A percentile compares a stretch with the other conserved stretches of the same genome.
Conservation (phyloP, 2,113 vertebrate species). For the human region GRCh38 chr12:76373001-76373500, state of each 20-base stretch:
- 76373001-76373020: background rate
- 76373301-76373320: slow-evolving; percentile 33
- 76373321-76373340: slow-evolving; percentile 79
- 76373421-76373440: slow-evolving; percentile 96
- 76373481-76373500: background rate
- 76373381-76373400: slow-evolving; percentile 97
- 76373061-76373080: slow-evolving; percentile 36
- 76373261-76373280: slow-evolving; percentile 33
- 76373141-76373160: slow-evolving; percentile 16
- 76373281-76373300: background rate
- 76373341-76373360: slow-evolving; percentile 98
- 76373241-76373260: slow-evolving; percentile 10
- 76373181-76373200: background rate
- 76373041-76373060: background rate
- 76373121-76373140: slow-evolving; percentile 9
- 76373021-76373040: background rate
- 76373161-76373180: slow-evolving; percentile 43
- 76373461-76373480: slow-evolving; percentile 52
- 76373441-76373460: slow-evolving; percentile 64
- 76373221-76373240: slow-evolving; percentile 14
- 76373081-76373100: slow-evolving; percentile 10
- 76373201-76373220: slow-evolving; percentile 4
- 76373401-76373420: slow-evolving; percentile 96
- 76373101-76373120: background rate
- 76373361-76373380: slow-evolving; percentile 97